Percentiles rank a stretch among this genome's conserved stretches.
Conservation (phyloP, 2,888 invertebrate species). For the Hirtodrosophila histrioides region DNA sequence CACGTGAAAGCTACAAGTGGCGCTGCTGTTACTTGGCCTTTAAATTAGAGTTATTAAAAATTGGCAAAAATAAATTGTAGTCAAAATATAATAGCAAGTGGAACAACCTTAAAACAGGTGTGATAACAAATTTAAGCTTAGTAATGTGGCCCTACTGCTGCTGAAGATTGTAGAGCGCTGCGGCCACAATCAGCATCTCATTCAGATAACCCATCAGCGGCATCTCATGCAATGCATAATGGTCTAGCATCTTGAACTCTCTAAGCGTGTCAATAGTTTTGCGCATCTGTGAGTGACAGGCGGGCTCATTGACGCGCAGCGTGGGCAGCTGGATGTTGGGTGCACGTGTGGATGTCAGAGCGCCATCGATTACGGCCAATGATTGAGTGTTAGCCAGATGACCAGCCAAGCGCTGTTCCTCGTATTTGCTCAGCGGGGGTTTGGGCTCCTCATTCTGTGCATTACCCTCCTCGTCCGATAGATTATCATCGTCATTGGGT, state of each 20-base stretch:
- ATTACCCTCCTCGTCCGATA: conserved; percentile 45
- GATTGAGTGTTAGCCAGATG: conserved; percentile 79
- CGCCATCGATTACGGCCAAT: conserved; percentile 77
- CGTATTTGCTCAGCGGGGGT: conserved; percentile 63
- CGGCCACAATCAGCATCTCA: conserved; percentile 82
- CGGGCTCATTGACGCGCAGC: conserved; percentile 77
- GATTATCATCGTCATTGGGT: conserved; percentile 41
- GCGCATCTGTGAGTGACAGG: conserved; percentile 82
- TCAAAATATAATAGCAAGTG: conserved; percentile 11
- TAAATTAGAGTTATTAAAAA: conserved; percentile 8
- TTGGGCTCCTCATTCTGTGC: conserved; percentile 29
- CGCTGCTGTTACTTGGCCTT: not conserved
- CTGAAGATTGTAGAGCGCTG: conserved; percentile 82
- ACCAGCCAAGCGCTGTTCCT: conserved; percentile 70
- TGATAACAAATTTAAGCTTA: not conserved
- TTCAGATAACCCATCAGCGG: conserved; percentile 81
- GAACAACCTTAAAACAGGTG: conserved; percentile 51
- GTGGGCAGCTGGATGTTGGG: conserved; percentile 76
- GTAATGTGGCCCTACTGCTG: conserved; percentile 58
- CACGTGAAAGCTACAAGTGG: conserved; percentile 16
- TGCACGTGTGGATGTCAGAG: conserved; percentile 78
- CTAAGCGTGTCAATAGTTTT: conserved; percentile 77
- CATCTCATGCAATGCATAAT: conserved; percentile 79
- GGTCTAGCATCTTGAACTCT: conserved; percentile 81
- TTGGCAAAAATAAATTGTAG: not conserved